Evolutionary conservation across 2,888 invertebrate genomes (phyloP).

Genomic region (Lutraria lutraria): DNA sequence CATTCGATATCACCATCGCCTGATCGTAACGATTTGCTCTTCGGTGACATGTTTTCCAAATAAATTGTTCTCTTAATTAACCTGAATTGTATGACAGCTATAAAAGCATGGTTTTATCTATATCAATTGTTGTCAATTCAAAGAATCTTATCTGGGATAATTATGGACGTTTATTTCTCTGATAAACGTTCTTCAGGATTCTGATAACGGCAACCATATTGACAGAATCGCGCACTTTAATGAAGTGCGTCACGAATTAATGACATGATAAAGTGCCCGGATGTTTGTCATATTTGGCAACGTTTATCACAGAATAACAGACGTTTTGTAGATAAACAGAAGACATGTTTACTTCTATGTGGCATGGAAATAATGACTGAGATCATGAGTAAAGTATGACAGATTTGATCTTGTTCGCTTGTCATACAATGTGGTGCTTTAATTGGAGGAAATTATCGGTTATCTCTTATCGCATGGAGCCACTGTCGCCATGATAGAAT

Average conservation of each 20-base stretch:
- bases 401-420: neutral
- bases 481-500: neutral
- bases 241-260: neutral
- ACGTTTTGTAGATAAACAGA: neutral
- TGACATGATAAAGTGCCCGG: neutral
- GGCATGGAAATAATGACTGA: neutral
- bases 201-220: neutral
- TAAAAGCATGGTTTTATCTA: constrained; percentile 6
- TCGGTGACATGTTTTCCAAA: neutral
- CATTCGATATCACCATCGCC: neutral
- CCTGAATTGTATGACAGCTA: neutral
- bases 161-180: constrained; percentile 4
- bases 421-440: constrained; percentile 8
- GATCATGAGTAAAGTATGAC: neutral
- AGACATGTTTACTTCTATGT: neutral
- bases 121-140: constrained; percentile 14
- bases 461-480: neutral
- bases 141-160: neutral
- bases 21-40: neutral
- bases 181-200: neutral
- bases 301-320: neutral
- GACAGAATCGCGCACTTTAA: constrained; percentile 2
- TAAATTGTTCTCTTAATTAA: constrained; percentile 9
- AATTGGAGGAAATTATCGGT: neutral
- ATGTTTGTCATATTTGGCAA: neutral